Percentiles rank a stretch among this genome's conserved stretches.
Conservation (phyloP, 2,888 invertebrate species). For the Limnephilus lunatus region DNA sequence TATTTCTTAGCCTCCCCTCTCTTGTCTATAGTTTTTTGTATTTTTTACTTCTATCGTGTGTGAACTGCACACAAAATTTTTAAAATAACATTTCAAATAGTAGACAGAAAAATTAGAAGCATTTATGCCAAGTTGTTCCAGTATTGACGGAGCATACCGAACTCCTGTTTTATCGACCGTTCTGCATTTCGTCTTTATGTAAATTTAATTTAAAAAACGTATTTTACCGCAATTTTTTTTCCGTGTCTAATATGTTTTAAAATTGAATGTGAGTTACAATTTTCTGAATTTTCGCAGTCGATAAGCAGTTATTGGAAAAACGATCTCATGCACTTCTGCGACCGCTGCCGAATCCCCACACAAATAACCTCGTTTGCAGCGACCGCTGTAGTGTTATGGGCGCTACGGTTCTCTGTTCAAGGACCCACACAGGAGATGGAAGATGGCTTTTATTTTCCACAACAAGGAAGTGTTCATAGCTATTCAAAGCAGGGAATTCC, state of each 20-base stretch:
- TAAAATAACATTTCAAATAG: no score
- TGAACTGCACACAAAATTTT: no score
- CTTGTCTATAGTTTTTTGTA: no score
- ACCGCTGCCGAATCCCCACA: background rate
- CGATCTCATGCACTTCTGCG: background rate
- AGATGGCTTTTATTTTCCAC: background rate
- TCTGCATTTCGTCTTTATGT: no score
- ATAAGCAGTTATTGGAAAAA: background rate
- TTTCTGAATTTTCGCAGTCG: background rate
- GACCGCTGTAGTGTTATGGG: background rate
- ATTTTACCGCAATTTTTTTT: background rate
- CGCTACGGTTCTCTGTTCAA: background rate
- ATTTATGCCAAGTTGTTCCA: no score
- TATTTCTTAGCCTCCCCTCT: no score
- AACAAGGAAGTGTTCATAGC: background rate
- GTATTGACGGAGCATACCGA: no score
- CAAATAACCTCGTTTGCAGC: background rate
- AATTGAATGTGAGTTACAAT: background rate
- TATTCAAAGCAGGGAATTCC: background rate
- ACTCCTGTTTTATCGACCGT: no score
- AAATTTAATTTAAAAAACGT: no score
- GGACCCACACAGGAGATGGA: background rate
- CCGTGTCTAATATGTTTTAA: background rate
- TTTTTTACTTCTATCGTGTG: no score
- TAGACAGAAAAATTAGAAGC: no score